Percentiles rank a stretch among this genome's conserved stretches.
Evolutionary conservation across 2,113 vertebrate species (phyloP).

Genomic region (Thalassarche chlororhynchos): DNA sequence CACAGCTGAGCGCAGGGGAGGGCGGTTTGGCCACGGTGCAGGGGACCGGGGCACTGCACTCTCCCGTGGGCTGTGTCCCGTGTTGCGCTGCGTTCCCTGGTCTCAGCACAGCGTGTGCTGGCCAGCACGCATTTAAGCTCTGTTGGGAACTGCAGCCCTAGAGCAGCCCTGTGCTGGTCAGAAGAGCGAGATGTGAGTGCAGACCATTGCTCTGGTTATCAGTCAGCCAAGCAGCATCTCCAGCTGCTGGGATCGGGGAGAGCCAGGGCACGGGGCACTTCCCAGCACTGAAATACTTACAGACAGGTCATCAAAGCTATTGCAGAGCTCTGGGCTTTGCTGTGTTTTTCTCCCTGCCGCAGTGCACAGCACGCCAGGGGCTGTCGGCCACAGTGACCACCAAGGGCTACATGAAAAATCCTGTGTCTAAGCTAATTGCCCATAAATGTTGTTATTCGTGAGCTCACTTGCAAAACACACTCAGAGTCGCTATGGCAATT

Average conservation of each 20-base stretch:
- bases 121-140: fast-evolving
- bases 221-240: neutral
- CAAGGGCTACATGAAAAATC: neutral
- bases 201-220: fast-evolving
- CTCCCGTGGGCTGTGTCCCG: neutral
- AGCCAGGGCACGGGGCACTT: neutral
- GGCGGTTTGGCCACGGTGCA: fast-evolving
- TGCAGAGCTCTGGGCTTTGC: neutral
- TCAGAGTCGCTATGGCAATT: neutral
- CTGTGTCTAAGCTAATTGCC: neutral
- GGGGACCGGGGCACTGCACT: neutral
- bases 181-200: fast-evolving
- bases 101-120: neutral
- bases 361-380: fast-evolving
- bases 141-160: neutral
- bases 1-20: fast-evolving
- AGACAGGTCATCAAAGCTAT: neutral
- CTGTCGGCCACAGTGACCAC: neutral
- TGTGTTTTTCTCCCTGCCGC: neutral
- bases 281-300: neutral
- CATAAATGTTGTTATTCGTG: fast-evolving
- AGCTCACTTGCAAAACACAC: neutral
- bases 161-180: neutral
- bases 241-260: neutral
- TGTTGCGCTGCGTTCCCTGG: fast-evolving